Evolutionary conservation across 2,888 invertebrate genomes (phyloP), one percentile per base, ranked within the genome.

Genomic region (Stegana nigrithorax): DNA sequence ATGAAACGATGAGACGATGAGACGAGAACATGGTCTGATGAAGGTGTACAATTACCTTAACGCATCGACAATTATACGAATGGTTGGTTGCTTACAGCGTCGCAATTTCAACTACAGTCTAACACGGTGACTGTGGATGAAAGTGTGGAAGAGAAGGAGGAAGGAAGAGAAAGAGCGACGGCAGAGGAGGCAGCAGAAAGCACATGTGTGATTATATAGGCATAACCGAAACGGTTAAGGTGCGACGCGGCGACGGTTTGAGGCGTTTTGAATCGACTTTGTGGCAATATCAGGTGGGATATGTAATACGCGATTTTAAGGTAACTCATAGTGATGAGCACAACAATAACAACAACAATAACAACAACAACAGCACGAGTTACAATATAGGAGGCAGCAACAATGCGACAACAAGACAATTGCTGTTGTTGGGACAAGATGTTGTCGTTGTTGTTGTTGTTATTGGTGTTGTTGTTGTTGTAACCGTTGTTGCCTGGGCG

Each of bases 61-160:
- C 83, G 83, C 83, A 84, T 84, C 83, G 84, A 83, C 83, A 84
- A 84, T 84, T 83, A 84, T 83, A 78, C 83, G 83, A 84, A 83
- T 84, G 83, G 83, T 76, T 84, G 84, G 82, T 65, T 63, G 60
- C 45, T 57, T 73, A 60, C 65, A 60, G 58, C 56, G 60, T 56
- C 56, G 59, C 64, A 50, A 55, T 45, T 55, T 55, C 53, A 55
- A 55, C n/a, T n/a, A 55, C 36, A 36, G 53, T 36, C 53, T 55
- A 55, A 55, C 53, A 55, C 29, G 50, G 27, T n/a, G n/a, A 39
- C 19, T 14, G 29, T 45, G 19, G 17, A n/a, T n/a, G n/a, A 45
- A 19, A 29, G n/a, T 51, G 60, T 42, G 63, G 61, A 60, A 64
- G 60, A 62, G 64, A 65, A 59, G 60, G 27, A 27, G 27, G 51